These are phyloP conservation scores for Chloromyia formosa DNA, from an alignment of 2,888 invertebrate species.

Conservation along the genomic window DNA sequence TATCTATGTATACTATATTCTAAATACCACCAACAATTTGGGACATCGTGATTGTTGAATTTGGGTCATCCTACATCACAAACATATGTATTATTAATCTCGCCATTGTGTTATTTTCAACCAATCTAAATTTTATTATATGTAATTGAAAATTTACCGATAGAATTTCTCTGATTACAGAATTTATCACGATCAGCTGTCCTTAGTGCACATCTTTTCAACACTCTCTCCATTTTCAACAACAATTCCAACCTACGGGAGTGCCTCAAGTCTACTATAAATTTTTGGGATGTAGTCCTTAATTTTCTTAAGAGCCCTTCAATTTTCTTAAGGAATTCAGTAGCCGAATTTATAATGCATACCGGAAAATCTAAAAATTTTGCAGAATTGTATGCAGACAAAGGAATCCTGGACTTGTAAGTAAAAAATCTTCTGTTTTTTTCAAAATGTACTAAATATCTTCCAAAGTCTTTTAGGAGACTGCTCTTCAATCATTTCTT, in stretches of 20 bases:
- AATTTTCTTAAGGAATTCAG: slow-evolving; percentile 57
- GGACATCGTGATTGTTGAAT: too few relatives aligned
- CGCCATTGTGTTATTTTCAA: too few relatives aligned
- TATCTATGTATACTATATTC: too few relatives aligned
- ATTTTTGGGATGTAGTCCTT: slow-evolving; percentile 55
- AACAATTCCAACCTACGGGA: slow-evolving; percentile 54
- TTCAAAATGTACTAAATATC: too few relatives aligned
- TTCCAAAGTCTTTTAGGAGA: slow-evolving; percentile 52
- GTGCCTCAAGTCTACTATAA: slow-evolving; percentile 41
- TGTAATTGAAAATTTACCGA: too few relatives aligned
- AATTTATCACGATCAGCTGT: slow-evolving; percentile 40
- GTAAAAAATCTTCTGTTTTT: slow-evolving; percentile 36
- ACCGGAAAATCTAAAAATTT: slow-evolving; percentile 57
- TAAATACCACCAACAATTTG: too few relatives aligned
- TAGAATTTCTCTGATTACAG: slow-evolving; percentile 29
- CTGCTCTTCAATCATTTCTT: slow-evolving; percentile 58
- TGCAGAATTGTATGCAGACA: slow-evolving; percentile 55
- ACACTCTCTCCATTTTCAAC: slow-evolving; percentile 48
- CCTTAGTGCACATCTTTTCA: slow-evolving; percentile 46
- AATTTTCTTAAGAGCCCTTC: slow-evolving; percentile 56
- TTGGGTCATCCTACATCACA: too few relatives aligned
- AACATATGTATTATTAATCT: too few relatives aligned
- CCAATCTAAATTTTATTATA: too few relatives aligned
- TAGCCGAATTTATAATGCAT: slow-evolving; percentile 59
- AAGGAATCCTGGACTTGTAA: slow-evolving; percentile 58